Evolutionary conservation across 2,797 vertebrate genomes (phyloP).

Genomic region (Xiphophorus birchmanni): DNA sequence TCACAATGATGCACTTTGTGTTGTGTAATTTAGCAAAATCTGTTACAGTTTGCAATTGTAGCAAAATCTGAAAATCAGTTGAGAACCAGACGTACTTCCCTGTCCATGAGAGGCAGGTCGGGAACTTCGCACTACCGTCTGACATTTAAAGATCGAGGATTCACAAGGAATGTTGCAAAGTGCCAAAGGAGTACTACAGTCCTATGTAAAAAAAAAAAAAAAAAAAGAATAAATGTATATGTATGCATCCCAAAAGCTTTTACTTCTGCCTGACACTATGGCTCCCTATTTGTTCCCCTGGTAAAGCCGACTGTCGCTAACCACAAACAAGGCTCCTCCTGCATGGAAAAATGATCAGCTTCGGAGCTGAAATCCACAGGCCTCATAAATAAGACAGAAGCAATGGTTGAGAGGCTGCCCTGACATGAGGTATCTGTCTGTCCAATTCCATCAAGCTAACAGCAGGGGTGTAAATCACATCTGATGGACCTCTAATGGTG

Average conservation of each 20-base stretch:
- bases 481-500: constrained; percentile 31
- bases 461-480: constrained; percentile 73
- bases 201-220: background rate
- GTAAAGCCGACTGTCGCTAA: constrained; percentile 22
- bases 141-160: background rate
- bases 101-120: background rate
- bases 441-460: constrained; percentile 56
- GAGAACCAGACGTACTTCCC: background rate
- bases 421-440: constrained; percentile 78
- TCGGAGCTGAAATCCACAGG: constrained; percentile 67
- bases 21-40: background rate
- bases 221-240: no score
- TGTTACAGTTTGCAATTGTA: background rate
- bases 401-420: constrained; percentile 77
- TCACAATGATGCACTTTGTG: background rate
- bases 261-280: constrained; percentile 26
- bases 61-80: background rate
- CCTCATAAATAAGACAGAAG: constrained; percentile 79
- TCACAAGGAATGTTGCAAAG: background rate
- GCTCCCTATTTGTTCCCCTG: constrained; percentile 7
- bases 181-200: background rate
- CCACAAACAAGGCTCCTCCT: constrained; percentile 54
- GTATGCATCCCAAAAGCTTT: background rate
- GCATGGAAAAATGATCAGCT: constrained; percentile 84
- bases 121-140: background rate